Percentiles rank a stretch among this genome's conserved stretches.
Conservation (phyloP, 2,797 vertebrate species). For the Lerista edwardsae region DNA sequence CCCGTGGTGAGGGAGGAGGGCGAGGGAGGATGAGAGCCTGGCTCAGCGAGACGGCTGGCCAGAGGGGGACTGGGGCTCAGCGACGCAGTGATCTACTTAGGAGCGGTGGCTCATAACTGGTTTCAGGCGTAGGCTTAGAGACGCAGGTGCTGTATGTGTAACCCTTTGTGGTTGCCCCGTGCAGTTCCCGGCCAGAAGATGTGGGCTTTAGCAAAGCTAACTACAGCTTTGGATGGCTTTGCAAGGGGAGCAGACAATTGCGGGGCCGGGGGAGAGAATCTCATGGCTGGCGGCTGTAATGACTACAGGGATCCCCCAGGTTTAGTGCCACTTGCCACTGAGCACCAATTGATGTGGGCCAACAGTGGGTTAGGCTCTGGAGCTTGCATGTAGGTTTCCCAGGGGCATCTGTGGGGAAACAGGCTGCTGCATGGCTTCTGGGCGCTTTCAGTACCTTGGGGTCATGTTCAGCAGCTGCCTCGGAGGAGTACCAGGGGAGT, state of each 20-base stretch:
- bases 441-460: neutral
- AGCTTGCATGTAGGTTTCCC: too few relatives aligned
- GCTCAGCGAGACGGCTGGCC: too few relatives aligned
- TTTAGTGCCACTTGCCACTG: too few relatives aligned
- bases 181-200: neutral
- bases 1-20: constrained; percentile 14
- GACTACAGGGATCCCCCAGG: neutral
- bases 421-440: neutral
- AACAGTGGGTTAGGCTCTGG: neutral
- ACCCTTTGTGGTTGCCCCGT: too few relatives aligned
- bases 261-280: neutral
- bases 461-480: too few relatives aligned
- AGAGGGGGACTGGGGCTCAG: too few relatives aligned
- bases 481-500: too few relatives aligned
- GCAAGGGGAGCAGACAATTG: too few relatives aligned
- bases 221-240: neutral
- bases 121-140: neutral
- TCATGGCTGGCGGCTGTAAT: neutral
- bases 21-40: too few relatives aligned
- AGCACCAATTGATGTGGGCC: neutral
- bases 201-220: too few relatives aligned
- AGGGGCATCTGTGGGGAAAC: neutral
- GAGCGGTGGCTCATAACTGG: neutral
- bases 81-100: neutral
- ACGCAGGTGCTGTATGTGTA: neutral